A percentile compares a stretch with the other conserved stretches of the same genome.
phyloP scores from a whole-genome alignment of 2,797 vertebrate species.

The Diplodus puntazzo region DNA sequence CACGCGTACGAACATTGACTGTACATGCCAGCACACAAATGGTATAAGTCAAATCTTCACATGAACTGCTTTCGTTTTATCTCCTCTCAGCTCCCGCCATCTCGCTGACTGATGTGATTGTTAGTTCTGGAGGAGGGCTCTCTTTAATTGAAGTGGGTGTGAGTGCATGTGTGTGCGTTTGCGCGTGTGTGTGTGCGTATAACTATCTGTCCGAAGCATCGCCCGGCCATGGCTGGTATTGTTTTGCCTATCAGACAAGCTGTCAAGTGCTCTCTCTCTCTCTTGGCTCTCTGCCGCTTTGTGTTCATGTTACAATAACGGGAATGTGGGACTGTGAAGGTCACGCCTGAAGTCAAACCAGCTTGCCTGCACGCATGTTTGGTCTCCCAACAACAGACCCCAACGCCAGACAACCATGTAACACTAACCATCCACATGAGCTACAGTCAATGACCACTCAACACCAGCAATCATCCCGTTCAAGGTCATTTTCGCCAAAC shows the following conservation, averaged over 20 bases:
- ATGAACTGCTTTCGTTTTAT: conserved; percentile 68
- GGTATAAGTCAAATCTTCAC: conserved; percentile 72
- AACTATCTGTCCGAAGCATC: conserved; percentile 85
- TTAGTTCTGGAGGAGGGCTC: conserved; percentile 79
- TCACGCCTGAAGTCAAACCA: conserved; percentile 77
- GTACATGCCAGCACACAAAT: conserved; percentile 34
- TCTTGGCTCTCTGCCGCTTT: conserved; percentile 74
- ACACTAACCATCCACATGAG: conserved; percentile 62
- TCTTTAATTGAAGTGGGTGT: conserved; percentile 84
- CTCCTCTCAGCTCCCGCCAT: conserved; percentile 73
- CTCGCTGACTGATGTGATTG: conserved; percentile 82
- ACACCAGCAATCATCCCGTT: conserved; percentile 29
- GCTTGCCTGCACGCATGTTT: conserved; percentile 56
- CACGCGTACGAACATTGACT: background rate
- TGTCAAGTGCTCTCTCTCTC: conserved; percentile 73
- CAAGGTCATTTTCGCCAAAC: conserved; percentile 66
- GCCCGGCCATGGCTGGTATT: conserved; percentile 85
- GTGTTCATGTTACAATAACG: conserved; percentile 86
- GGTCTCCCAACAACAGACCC: conserved; percentile 69
- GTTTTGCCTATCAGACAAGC: conserved; percentile 87
- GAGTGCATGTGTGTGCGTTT: conserved; percentile 25
- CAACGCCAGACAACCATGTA: conserved; percentile 67
- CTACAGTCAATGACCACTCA: conserved; percentile 51
- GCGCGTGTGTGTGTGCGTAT: conserved; percentile 44
- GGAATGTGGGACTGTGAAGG: conserved; percentile 84